A percentile compares a stretch with the other conserved stretches of the same genome.
These are phyloP conservation scores for Lasius fuliginosus DNA, from an alignment of 2,888 invertebrate genomes.

Conservation along the genomic window DNA sequence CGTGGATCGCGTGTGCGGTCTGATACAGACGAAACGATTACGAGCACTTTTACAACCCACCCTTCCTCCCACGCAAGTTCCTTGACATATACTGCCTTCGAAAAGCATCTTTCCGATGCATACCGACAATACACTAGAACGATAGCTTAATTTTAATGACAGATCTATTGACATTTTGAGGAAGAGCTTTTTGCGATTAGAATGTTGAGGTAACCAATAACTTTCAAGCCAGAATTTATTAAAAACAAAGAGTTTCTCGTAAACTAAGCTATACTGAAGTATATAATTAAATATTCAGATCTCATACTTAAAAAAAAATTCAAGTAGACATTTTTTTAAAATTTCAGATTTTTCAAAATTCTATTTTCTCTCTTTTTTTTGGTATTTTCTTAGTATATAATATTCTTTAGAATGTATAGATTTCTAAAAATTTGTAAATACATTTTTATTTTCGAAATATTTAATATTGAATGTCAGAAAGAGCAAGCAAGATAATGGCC, in stretches of 20 bases:
- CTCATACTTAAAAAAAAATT: neutral
- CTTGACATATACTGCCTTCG: conserved; percentile 15
- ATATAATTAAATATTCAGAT: neutral
- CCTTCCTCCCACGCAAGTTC: conserved; percentile 38
- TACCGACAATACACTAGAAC: neutral
- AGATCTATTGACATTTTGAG: neutral
- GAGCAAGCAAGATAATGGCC: neutral
- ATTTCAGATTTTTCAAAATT: neutral
- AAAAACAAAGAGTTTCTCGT: neutral
- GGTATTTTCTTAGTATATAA: neutral
- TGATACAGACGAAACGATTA: conserved; percentile 69
- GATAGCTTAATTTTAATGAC: neutral
- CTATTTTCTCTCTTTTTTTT: neutral
- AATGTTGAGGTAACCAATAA: neutral
- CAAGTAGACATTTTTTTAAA: neutral
- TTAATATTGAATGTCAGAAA: neutral
- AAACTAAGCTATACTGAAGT: neutral
- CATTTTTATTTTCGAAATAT: conserved; percentile 1
- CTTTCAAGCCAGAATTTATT: neutral
- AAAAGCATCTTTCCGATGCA: conserved; percentile 4
- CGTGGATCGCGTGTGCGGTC: conserved; percentile 72
- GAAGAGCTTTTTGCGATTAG: neutral
- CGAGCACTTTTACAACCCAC: conserved; percentile 68
- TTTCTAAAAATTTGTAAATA: neutral
- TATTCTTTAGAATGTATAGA: neutral